Percentiles rank a stretch among this genome's conserved stretches.
These are phyloP conservation scores for Drosophila leonis DNA, from an alignment of 2,888 invertebrate species.

Conservation along the genomic window DNA sequence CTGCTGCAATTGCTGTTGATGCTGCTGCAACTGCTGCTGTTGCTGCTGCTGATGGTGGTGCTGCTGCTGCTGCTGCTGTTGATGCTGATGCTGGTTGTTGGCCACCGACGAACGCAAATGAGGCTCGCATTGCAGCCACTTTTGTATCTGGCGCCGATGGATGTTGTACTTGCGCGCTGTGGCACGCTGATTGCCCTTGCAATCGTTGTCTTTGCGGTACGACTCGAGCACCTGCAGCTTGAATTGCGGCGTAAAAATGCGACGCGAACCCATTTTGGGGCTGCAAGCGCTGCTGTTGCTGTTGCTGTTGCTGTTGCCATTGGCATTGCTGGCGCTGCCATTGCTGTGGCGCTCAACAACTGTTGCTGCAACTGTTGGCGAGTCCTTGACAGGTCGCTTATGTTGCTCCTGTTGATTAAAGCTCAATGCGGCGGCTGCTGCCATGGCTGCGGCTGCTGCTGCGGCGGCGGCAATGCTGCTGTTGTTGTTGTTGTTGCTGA, in stretches of 20 bases:
- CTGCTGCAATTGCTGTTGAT: conserved; percentile 33
- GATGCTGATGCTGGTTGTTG: conserved; percentile 84
- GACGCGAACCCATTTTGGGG: conserved; percentile 91
- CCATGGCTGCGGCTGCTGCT: conserved; percentile 23
- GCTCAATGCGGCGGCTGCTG: conserved; percentile 38
- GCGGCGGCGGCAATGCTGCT: conserved; percentile 51
- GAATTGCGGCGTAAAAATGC: conserved; percentile 95
- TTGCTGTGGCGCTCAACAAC: conserved; percentile 87
- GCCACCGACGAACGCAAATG: conserved; percentile 91
- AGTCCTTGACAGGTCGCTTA: conserved; percentile 11
- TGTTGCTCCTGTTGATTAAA: conserved; percentile 42
- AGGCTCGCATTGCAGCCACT: conserved; percentile 95
- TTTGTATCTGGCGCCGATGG: conserved; percentile 95
- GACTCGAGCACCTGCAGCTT: conserved; percentile 95
- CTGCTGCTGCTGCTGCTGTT: conserved; percentile 62
- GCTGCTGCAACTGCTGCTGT: conserved; percentile 33
- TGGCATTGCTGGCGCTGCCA: conserved; percentile 29
- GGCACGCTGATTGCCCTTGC: conserved; percentile 95
- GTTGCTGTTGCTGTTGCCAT: conserved; percentile 15
- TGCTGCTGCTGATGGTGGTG: conserved; percentile 59
- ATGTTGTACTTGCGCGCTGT: conserved; percentile 96
- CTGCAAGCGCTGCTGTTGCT: conserved; percentile 62
- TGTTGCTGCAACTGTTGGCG: conserved; percentile 89
- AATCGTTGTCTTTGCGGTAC: conserved; percentile 93
- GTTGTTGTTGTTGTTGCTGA: conserved; percentile 7